Conservation (phyloP, 1,140 invertebrate species). For the Archivesica marissinica region DNA sequence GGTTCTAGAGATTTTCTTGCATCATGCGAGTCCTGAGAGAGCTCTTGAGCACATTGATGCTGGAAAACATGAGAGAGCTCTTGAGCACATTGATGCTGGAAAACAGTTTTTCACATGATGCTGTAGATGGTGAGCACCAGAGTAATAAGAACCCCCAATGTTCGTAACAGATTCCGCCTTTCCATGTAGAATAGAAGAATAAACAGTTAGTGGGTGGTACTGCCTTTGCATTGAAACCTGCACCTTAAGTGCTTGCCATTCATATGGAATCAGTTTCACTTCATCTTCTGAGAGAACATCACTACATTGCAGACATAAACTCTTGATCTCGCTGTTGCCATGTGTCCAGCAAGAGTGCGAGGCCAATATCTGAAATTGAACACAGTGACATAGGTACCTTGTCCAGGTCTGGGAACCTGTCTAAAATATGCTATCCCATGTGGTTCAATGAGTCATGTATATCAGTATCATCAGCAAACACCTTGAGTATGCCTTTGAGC, state of each 20-base stretch:
- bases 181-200: slow-evolving; percentile 3
- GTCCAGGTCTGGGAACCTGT: background rate
- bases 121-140: slow-evolving; percentile 13
- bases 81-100: background rate
- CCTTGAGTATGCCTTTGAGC: background rate
- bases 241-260: slow-evolving; percentile 26
- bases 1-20: background rate
- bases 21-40: background rate
- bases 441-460: slow-evolving; percentile 11
- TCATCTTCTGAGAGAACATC: background rate
- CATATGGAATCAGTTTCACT: background rate
- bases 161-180: background rate
- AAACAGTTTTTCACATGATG: slow-evolving; percentile 27
- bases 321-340: slow-evolving; percentile 2
- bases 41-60: background rate
- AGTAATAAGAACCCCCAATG: background rate
- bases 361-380: slow-evolving; percentile 51
- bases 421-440: slow-evolving; percentile 4
- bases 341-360: slow-evolving; percentile 1
- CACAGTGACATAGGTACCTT: background rate
- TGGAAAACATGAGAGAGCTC: background rate
- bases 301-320: background rate
- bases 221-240: slow-evolving; percentile 22
- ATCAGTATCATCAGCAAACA: slow-evolving; percentile 39
- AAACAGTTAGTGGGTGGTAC: background rate